Percentiles rank a stretch among this genome's conserved stretches.
Evolutionary conservation across 2,797 vertebrate species (phyloP).

Genomic region (Fringilla coelebs): DNA sequence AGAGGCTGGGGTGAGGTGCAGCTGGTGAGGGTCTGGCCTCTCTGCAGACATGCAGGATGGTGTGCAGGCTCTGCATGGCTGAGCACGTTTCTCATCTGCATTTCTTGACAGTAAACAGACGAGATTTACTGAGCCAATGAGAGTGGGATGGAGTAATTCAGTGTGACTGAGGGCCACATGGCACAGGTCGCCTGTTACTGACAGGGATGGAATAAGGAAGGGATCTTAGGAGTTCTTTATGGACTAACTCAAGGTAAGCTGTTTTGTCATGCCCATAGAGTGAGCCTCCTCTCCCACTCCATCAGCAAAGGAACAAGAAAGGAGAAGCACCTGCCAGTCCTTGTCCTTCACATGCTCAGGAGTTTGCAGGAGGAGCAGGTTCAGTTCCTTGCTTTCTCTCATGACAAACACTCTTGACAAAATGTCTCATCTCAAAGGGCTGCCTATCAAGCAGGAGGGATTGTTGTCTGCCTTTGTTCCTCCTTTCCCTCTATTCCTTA

Average conservation of each 20-base stretch:
- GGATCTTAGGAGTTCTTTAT: not conserved
- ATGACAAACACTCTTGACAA: not conserved
- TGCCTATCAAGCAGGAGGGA: not conserved
- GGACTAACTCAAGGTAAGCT: not conserved
- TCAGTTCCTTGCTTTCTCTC: not conserved
- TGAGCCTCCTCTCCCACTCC: not conserved
- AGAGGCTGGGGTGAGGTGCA: not conserved
- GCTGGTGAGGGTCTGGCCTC: not conserved
- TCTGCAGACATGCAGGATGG: not conserved
- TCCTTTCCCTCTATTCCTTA: not conserved
- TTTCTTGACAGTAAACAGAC: slow-evolving; percentile 19
- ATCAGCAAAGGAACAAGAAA: not conserved
- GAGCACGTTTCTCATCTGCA: not conserved
- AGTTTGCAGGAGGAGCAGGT: not conserved
- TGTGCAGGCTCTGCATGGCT: not conserved
- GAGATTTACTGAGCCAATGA: slow-evolving; percentile 4
- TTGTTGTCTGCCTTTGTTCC: not conserved
- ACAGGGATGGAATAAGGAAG: not conserved
- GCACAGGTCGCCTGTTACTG: not conserved
- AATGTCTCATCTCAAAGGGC: not conserved
- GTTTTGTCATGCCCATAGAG: not conserved
- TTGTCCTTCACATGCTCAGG: not conserved
- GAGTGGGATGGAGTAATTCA: slow-evolving; percentile 1
- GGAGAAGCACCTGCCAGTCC: not conserved
- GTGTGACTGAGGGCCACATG: not conserved